Conservation (phyloP, 2,888 invertebrate genomes). For the Toxonevra muliebris region DNA sequence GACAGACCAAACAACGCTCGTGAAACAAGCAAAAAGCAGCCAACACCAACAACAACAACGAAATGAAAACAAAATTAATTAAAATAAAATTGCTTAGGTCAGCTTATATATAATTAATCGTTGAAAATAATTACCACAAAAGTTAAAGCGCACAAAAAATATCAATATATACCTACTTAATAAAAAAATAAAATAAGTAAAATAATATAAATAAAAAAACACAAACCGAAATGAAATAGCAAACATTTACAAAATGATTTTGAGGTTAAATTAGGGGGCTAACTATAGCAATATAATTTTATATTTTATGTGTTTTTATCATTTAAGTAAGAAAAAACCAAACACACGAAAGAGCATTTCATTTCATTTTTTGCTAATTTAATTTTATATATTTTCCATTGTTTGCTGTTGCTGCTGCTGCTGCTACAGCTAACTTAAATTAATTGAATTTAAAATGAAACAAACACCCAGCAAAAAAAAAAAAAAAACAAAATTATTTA, state of each 20-base stretch:
- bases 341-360: too few relatives aligned
- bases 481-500: neutral
- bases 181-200: slow-evolving; percentile 22
- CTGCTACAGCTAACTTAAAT: neutral
- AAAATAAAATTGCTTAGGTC: slow-evolving; percentile 45
- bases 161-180: neutral
- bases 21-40: slow-evolving; percentile 19
- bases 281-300: slow-evolving; percentile 15
- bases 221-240: neutral
- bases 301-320: slow-evolving; percentile 19
- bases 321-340: slow-evolving; percentile 3
- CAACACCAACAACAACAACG: slow-evolving; percentile 34
- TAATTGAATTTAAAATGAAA: slow-evolving; percentile 7
- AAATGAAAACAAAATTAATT: slow-evolving; percentile 43
- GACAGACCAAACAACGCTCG: slow-evolving; percentile 14
- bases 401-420: neutral
- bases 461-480: too few relatives aligned
- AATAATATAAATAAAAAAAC: slow-evolving; percentile 43
- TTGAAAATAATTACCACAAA: slow-evolving; percentile 57
- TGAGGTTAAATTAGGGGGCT: slow-evolving; percentile 28
- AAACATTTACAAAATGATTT: slow-evolving; percentile 7
- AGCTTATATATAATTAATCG: slow-evolving; percentile 53
- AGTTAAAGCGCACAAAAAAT: slow-evolving; percentile 46
- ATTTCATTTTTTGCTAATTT: neutral
- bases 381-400: neutral